These are phyloP conservation scores for Nebria brevicollis DNA, from an alignment of 2,888 invertebrate species.

Conservation along the genomic window DNA sequence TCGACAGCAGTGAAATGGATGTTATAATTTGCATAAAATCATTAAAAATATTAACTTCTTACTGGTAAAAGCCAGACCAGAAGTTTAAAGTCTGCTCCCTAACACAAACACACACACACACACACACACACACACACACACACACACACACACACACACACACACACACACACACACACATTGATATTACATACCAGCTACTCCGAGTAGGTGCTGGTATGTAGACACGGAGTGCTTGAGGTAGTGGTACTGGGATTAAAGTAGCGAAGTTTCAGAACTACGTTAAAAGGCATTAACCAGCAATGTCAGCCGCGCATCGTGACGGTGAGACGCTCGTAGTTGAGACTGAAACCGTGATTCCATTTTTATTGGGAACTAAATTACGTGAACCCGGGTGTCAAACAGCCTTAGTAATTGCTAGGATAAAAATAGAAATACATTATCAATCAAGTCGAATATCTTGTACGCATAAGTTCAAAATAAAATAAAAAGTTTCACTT, in stretches of 20 bases:
- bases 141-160: slow-evolving; percentile 8
- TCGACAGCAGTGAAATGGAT: slow-evolving; percentile 31
- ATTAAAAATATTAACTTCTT: slow-evolving; percentile 46
- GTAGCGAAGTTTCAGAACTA: slow-evolving; percentile 37
- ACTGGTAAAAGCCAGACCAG: slow-evolving; percentile 37
- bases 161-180: slow-evolving; percentile 20
- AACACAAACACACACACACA: slow-evolving; percentile 2
- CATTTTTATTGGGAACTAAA: not conserved
- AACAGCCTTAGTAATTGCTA: not conserved
- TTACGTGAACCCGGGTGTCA: not conserved
- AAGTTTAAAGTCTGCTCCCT: slow-evolving; percentile 35
- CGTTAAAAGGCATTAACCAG: slow-evolving; percentile 43
- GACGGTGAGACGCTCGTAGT: not conserved
- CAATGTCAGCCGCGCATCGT: slow-evolving; percentile 29
- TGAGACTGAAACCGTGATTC: not conserved
- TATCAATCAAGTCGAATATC: not conserved
- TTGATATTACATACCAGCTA: slow-evolving; percentile 34
- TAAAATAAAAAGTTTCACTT: not conserved
- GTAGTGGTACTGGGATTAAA: slow-evolving; percentile 38
- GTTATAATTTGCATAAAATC: slow-evolving; percentile 45
- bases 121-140: slow-evolving; percentile 19
- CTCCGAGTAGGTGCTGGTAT: slow-evolving; percentile 20
- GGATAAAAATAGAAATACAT: no score
- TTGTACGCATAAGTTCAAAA: not conserved
- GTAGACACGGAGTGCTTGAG: slow-evolving; percentile 21